A percentile compares a stretch with the other conserved stretches of the same genome.
phyloP scores from a whole-genome alignment of 2,797 vertebrate genomes.

The Sebastes kiyomatsui region DNA sequence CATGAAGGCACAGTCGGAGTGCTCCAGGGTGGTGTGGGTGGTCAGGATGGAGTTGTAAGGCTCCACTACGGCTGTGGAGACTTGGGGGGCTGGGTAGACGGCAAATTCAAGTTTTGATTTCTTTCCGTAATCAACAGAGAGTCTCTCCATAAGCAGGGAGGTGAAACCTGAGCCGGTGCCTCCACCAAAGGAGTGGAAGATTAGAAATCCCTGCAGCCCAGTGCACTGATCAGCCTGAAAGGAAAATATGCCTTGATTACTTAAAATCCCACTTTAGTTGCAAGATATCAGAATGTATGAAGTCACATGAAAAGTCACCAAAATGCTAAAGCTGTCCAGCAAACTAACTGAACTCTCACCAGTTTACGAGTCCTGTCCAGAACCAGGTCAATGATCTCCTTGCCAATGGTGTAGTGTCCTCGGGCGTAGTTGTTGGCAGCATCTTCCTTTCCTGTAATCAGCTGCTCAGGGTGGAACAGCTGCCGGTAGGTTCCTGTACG shows the following conservation, averaged over 20 bases:
- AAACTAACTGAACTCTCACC: conserved; percentile 59
- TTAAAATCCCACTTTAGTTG: not conserved
- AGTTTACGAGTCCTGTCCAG: conserved; percentile 84
- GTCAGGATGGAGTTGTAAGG: conserved; percentile 92
- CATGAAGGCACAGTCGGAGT: conserved; percentile 87
- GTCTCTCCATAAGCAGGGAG: conserved; percentile 90
- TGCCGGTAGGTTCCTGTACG: conserved; percentile 81
- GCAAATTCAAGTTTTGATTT: conserved; percentile 92
- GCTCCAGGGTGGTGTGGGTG: conserved; percentile 89
- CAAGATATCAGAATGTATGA: not conserved
- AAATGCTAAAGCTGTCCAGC: not conserved
- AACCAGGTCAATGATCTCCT: conserved; percentile 83
- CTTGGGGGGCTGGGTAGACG: conserved; percentile 88
- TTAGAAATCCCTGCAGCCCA: conserved; percentile 87
- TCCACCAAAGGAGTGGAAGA: conserved; percentile 87
- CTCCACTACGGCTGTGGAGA: conserved; percentile 90
- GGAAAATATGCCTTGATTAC: not conserved
- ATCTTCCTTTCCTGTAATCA: conserved; percentile 85
- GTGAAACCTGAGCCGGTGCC: conserved; percentile 91
- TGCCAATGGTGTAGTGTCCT: conserved; percentile 85
- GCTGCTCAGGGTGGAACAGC: conserved; percentile 84
- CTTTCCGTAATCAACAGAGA: conserved; percentile 92
- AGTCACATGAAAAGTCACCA: not conserved
- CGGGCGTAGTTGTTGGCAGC: conserved; percentile 85
- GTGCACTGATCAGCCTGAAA: conserved; percentile 88